Evolutionary conservation across 2,888 invertebrate species (phyloP).

Genomic region (Melikaiella ostensackeni): DNA sequence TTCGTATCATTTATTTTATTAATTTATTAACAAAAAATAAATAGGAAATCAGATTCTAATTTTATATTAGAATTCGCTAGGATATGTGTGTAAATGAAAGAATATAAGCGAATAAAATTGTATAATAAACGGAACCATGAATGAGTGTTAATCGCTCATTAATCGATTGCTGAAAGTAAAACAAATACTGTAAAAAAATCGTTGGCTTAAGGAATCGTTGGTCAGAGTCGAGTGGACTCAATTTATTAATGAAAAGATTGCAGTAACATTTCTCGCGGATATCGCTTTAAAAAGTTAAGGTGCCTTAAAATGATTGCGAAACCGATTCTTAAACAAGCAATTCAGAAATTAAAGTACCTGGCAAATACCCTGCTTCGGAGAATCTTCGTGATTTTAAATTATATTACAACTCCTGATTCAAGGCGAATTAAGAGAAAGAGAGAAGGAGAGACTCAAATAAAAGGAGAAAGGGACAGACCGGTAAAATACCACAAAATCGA

Average conservation of each 20-base stretch:
- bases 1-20: too few species aligned
- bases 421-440: slow-evolving; percentile 33
- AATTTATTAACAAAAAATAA: too few species aligned
- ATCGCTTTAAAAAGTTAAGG: not conserved
- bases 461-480: slow-evolving; percentile 16
- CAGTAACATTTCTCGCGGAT: not conserved
- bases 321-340: slow-evolving; percentile 32
- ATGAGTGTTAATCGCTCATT: not conserved
- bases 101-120: not conserved
- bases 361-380: slow-evolving; percentile 26
- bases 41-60: too few species aligned
- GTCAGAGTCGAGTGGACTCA: not conserved
- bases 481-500: slow-evolving; percentile 29
- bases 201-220: not conserved
- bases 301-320: slow-evolving; percentile 25
- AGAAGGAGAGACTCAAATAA: slow-evolving; percentile 11
- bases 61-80: too few species aligned
- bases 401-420: slow-evolving; percentile 32
- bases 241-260: slow-evolving; percentile 8
- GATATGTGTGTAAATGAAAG: not conserved
- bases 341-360: slow-evolving; percentile 32
- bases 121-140: not conserved
- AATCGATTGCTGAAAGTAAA: not conserved
- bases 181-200: not conserved
- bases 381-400: slow-evolving; percentile 36